phyloP scores from a whole-genome alignment of 2,113 vertebrate species.

The Cebus imitator region DNA sequence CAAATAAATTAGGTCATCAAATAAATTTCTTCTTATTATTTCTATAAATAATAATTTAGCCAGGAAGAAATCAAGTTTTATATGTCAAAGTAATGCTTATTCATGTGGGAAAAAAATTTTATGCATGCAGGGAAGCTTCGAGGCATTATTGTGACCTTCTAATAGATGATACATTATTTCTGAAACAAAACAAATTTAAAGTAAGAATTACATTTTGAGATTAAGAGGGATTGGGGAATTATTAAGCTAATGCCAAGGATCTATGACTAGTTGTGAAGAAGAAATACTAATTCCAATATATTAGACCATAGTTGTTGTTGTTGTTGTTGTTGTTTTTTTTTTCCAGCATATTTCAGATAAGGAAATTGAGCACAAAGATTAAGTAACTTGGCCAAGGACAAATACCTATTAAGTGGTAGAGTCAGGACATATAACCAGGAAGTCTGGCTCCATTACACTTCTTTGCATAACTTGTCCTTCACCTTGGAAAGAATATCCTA shows the following conservation, averaged over 20 bases:
- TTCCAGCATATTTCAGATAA: neutral
- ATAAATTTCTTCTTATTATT: neutral
- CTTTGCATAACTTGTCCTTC: neutral
- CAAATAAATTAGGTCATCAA: neutral
- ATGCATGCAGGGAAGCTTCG: neutral
- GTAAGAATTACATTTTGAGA: conserved; percentile 17
- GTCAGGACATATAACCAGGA: neutral
- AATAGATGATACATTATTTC: neutral
- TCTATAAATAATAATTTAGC: conserved; percentile 21
- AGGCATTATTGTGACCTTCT: conserved; percentile 18
- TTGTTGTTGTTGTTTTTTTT: neutral
- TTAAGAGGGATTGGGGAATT: neutral
- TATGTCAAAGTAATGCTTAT: neutral
- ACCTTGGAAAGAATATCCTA: neutral
- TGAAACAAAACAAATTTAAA: conserved; percentile 40
- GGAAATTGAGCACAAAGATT: neutral
- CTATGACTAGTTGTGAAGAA: neutral
- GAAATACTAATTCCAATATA: neutral
- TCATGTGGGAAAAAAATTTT: neutral
- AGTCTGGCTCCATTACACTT: neutral
- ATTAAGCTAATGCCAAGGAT: neutral
- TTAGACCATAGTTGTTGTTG: neutral
- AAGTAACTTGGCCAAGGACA: conserved; percentile 23
- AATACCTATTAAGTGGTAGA: neutral
- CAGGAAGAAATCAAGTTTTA: conserved; percentile 11